A percentile compares a stretch with the other conserved stretches of the same genome.
Conservation (phyloP, 2,797 vertebrate species). For the Gouania willdenowi region DNA sequence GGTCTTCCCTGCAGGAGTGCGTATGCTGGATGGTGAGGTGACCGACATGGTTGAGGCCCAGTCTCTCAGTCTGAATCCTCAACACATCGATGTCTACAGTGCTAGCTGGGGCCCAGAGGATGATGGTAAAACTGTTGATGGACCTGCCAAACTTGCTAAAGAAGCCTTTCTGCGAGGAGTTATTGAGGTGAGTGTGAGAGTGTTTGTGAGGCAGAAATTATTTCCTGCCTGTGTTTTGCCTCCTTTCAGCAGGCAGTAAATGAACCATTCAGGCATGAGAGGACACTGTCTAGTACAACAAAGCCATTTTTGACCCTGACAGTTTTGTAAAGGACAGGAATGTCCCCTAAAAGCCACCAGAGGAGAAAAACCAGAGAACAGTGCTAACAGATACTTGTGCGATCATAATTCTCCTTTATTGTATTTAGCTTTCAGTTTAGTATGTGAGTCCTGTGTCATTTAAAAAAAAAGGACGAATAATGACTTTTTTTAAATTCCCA, state of each 20-base stretch:
- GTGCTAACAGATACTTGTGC: conserved; percentile 6
- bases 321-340: conserved; percentile 45
- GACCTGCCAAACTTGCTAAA: conserved; percentile 91
- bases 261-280: conserved; percentile 61
- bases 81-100: conserved; percentile 97
- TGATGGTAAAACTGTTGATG: conserved; percentile 95
- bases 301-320: conserved; percentile 48
- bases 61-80: conserved; percentile 91
- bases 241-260: conserved; percentile 52
- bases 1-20: conserved; percentile 89
- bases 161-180: conserved; percentile 93
- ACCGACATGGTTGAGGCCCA: conserved; percentile 96
- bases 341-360: conserved; percentile 43
- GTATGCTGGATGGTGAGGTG: conserved; percentile 98
- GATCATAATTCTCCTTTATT: not conserved
- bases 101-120: conserved; percentile 99
- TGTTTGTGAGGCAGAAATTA: conserved; percentile 27
- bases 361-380: conserved; percentile 27
- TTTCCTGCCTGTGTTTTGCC: conserved; percentile 46
- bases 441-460: conserved; percentile 1
- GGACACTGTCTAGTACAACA: conserved; percentile 48
- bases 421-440: not conserved
- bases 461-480: not conserved
- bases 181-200: conserved; percentile 79
- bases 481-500: conserved; percentile 3